These are phyloP conservation scores for Clarias fuscus DNA, from an alignment of 2,797 vertebrate genomes.

Conservation along the genomic window DNA sequence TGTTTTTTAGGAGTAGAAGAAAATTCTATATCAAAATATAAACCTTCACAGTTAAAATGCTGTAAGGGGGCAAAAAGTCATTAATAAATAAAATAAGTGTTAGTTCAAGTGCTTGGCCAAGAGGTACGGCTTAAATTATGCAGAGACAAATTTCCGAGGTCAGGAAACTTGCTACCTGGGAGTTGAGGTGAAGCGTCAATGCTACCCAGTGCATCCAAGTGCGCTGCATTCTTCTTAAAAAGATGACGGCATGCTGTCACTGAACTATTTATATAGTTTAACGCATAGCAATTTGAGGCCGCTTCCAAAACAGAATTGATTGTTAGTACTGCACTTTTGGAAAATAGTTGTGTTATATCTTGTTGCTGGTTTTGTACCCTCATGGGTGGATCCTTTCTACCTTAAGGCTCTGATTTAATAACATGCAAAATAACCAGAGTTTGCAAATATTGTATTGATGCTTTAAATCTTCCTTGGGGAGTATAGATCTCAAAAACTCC, in stretches of 20 bases:
- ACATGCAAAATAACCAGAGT: background rate
- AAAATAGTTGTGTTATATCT: background rate
- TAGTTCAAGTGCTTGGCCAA: background rate
- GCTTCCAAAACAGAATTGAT: background rate
- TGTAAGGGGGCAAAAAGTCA: background rate
- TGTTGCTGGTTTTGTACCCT: background rate
- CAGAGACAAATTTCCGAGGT: background rate
- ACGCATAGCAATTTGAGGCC: background rate
- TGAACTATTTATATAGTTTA: background rate
- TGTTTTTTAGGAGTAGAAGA: background rate
- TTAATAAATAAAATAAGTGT: background rate
- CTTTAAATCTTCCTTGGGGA: background rate
- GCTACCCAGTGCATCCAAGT: background rate
- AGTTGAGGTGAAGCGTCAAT: background rate
- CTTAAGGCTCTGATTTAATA: conserved; percentile 2
- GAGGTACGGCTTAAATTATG: background rate
- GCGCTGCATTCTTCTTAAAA: background rate
- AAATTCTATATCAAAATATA: background rate
- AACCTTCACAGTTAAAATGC: background rate
- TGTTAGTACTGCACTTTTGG: background rate
- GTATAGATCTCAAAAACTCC: background rate
- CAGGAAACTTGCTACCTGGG: background rate
- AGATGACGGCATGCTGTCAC: background rate
- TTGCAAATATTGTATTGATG: background rate
- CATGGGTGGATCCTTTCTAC: background rate